These are phyloP conservation scores for Callimico goeldii DNA, from an alignment of 2,797 vertebrate species.

Conservation along the genomic window DNA sequence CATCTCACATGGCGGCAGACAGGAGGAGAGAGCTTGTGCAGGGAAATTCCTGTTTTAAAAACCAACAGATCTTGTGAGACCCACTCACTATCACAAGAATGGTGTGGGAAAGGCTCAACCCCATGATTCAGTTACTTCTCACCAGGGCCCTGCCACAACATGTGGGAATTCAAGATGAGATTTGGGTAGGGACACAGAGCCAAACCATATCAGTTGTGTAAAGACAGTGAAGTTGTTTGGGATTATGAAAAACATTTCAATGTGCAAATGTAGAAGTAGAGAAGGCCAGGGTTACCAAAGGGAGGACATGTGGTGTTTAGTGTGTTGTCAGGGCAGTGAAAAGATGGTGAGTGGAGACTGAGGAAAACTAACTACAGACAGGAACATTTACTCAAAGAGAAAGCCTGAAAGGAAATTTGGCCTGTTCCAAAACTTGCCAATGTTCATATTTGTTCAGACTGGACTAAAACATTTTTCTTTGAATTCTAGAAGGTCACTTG, in stretches of 20 bases:
- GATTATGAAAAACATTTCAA: not conserved
- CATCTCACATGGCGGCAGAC: too few species aligned
- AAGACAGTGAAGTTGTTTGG: not conserved
- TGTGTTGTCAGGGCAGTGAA: not conserved
- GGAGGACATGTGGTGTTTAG: not conserved
- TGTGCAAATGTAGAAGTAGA: not conserved
- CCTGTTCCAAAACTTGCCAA: not conserved
- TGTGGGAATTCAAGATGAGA: too few species aligned
- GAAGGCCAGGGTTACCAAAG: not conserved
- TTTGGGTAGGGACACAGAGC: too few species aligned
- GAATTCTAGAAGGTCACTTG: not conserved
- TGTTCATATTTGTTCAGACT: not conserved
- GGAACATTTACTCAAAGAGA: not conserved
- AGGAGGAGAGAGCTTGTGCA: too few species aligned
- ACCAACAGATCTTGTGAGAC: too few species aligned
- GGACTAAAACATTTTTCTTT: not conserved
- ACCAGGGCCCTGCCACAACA: too few species aligned
- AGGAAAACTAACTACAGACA: not conserved
- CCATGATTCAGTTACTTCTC: too few species aligned
- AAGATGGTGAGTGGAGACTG: not conserved
- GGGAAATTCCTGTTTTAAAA: too few species aligned
- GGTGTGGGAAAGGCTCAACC: too few species aligned
- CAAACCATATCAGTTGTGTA: too few species aligned
- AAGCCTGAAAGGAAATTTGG: not conserved
- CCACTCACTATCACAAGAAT: too few species aligned